Evolutionary conservation across 2,888 invertebrate genomes (phyloP).

Genomic region (Heliothis peltigera): DNA sequence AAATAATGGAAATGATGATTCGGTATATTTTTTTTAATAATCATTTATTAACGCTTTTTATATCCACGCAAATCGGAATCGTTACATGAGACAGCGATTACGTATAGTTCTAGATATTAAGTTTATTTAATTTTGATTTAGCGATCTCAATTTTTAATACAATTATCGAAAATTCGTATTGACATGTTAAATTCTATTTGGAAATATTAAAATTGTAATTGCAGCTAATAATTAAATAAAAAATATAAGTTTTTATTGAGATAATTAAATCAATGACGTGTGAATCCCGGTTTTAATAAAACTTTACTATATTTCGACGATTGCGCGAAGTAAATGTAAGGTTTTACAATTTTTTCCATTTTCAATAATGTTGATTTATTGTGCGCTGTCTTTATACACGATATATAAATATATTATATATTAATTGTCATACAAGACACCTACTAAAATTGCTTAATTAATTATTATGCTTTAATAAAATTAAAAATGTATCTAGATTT

Average conservation of each 20-base stretch:
- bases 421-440: conserved; percentile 83
- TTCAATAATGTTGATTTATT: conserved; percentile 28
- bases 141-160: conserved; percentile 52
- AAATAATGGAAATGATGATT: conserved; percentile 55
- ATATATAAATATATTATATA: conserved; percentile 88
- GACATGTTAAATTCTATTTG: conserved; percentile 1
- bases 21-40: conserved; percentile 62
- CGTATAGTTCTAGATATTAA: conserved; percentile 54
- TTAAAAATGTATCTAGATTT: conserved; percentile 64
- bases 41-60: conserved; percentile 65
- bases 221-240: conserved; percentile 9
- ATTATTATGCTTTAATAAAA: conserved; percentile 73
- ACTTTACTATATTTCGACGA: conserved; percentile 84
- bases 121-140: conserved; percentile 56
- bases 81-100: conserved; percentile 62
- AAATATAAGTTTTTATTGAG: conserved; percentile 42
- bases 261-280: conserved; percentile 54
- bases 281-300: conserved; percentile 62
- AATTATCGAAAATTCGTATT: conserved; percentile 26
- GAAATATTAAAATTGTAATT: conserved; percentile 24
- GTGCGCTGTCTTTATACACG: conserved; percentile 80
- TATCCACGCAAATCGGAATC: conserved; percentile 60
- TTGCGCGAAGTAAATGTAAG: conserved; percentile 82
- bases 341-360: conserved; percentile 65
- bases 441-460: conserved; percentile 67